Evolutionary conservation across 2,888 invertebrate genomes (phyloP).

Genomic region (Drosophila mimica): DNA sequence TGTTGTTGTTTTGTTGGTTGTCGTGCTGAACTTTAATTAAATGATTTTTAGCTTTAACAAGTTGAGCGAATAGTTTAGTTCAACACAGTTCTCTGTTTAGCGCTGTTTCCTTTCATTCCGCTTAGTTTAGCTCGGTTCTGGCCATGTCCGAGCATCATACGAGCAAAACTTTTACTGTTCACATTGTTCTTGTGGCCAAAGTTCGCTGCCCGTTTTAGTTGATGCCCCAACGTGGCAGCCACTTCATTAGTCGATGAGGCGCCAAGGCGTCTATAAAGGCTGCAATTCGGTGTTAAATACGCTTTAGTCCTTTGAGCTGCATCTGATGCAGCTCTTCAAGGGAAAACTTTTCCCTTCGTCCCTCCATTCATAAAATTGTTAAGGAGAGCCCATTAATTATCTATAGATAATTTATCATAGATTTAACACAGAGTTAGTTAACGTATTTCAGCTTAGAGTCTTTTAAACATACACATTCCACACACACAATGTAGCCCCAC

Average conservation of each 20-base stretch:
- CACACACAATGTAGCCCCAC: neutral
- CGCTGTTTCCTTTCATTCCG: slow-evolving; percentile 1
- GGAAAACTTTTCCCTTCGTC: neutral
- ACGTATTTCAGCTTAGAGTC: neutral
- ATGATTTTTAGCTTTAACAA: slow-evolving; percentile 76
- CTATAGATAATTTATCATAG: neutral
- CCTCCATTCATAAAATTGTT: slow-evolving; percentile 3
- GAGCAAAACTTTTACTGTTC: slow-evolving; percentile 71
- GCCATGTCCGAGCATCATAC: slow-evolving; percentile 50
- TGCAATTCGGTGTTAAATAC: slow-evolving; percentile 1
- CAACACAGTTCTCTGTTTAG: slow-evolving; percentile 1
- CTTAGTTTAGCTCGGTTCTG: slow-evolving; percentile 21
- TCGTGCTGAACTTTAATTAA: slow-evolving; percentile 70
- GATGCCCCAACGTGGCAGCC: slow-evolving; percentile 25
- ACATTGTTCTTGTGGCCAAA: slow-evolving; percentile 57
- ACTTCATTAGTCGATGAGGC: slow-evolving; percentile 65
- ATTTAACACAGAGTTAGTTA: neutral
- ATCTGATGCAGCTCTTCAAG: slow-evolving; percentile 6
- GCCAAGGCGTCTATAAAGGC: slow-evolving; percentile 18
- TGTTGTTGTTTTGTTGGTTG: slow-evolving; percentile 21
- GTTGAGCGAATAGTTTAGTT: slow-evolving; percentile 57
- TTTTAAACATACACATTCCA: too few relatives aligned
- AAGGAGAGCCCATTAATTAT: slow-evolving; percentile 1
- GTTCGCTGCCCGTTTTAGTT: slow-evolving; percentile 44
- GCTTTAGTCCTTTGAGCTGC: slow-evolving; percentile 2